Percentiles rank a stretch among this genome's conserved stretches.
phyloP scores from a whole-genome alignment of 2,113 vertebrate genomes.

The Forbesichthys papilliferus region DNA sequence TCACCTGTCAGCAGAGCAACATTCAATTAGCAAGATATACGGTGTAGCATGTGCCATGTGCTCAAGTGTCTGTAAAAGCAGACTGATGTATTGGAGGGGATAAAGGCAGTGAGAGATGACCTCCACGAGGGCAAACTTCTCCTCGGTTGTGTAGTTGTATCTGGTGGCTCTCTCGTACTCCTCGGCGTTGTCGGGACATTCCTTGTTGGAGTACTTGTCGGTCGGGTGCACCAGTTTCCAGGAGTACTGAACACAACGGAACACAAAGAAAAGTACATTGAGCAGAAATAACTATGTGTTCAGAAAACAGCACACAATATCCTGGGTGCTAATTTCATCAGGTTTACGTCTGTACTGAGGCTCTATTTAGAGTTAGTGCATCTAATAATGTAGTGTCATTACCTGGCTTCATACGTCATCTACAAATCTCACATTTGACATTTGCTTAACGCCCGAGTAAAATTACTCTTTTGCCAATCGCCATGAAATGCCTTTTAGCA shows the following conservation, averaged over 20 bases:
- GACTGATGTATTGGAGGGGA: background rate
- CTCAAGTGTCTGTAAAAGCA: background rate
- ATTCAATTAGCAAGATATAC: background rate
- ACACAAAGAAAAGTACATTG: background rate
- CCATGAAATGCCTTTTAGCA: no score
- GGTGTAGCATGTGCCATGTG: no score
- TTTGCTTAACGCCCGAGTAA: no score
- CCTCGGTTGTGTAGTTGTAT: conserved; percentile 98
- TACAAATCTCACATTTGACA: no score
- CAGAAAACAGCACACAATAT: background rate
- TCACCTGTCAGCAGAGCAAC: conserved; percentile 53
- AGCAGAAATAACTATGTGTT: background rate
- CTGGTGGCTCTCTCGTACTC: conserved; percentile 96
- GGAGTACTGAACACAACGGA: conserved; percentile 82
- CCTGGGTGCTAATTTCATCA: background rate
- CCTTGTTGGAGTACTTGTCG: conserved; percentile 99
- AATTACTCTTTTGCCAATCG: no score
- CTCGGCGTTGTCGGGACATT: conserved; percentile 95
- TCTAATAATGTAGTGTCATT: no score
- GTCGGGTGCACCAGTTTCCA: conserved; percentile 99
- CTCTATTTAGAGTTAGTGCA: no score
- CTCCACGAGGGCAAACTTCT: conserved; percentile 98
- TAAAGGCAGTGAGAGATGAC: conserved; percentile 68
- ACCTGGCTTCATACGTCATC: no score
- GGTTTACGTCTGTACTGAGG: no score